Evolutionary conservation across 1,140 invertebrate genomes (phyloP), one percentile per base, ranked within the genome.

Genomic region (Berghia stephanieae): DNA sequence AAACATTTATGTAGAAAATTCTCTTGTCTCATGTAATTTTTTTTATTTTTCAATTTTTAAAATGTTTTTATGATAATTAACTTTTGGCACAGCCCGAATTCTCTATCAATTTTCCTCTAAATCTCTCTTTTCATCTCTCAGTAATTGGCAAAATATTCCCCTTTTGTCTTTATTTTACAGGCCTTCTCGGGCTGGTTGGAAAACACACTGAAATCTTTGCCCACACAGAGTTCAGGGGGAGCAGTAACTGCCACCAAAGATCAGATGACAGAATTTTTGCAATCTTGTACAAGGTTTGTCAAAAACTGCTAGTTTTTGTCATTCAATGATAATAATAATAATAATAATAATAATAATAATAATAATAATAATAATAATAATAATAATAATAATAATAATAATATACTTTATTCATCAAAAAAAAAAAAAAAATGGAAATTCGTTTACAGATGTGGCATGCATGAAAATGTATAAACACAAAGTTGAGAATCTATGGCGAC

Each of bases 251-350:
- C 95, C 43, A 96, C 95, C 10, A 92, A 93, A 16, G 92, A 93
- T 79, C 96, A 98, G 88, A 90, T 97, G 75, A 91, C 92, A 84
- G 94, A 96, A 84, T 96, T 98, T 87, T 95, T 96, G 87, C 92
- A 92, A 79, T 91, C 92, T 72, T 91, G 95, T 49, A 92, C 93
- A 38, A 93, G 92, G 94, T 95, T 90, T 78, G 63, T 77, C 1
- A n/a, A n/a, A n/a, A n/a, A n/a, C n/a, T n/a, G n/a, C n/a, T n/a
- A n/a, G n/a, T n/a, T n/a, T n/a, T n/a, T n/a, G n/a, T n/a, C n/a
- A n/a, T n/a, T n/a, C n/a, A n/a, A n/a, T n/a, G n/a, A n/a, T n/a
- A n/a, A n/a, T n/a, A n/a, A n/a, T n/a, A n/a, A n/a, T n/a, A n/a
- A n/a, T n/a, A n/a, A n/a, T n/a, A n/a, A n/a, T n/a, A n/a, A n/a